These are phyloP conservation scores for Cyanistes caeruleus DNA, from an alignment of 2,113 vertebrate species.

Conservation along the genomic window DNA sequence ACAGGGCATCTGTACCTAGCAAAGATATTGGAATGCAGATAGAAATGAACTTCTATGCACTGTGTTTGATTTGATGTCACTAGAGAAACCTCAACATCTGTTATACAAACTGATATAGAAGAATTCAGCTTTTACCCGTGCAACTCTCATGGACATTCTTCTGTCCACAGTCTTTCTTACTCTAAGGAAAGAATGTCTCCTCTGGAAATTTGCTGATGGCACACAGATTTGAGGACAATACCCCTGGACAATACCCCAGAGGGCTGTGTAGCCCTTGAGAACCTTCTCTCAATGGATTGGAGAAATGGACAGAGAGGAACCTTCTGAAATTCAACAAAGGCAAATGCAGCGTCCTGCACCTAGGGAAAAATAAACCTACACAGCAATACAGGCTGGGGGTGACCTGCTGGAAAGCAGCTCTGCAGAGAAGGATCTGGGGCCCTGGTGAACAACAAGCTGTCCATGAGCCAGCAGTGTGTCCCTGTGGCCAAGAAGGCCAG, in stretches of 20 bases:
- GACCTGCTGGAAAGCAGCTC: background rate
- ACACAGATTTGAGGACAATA: background rate
- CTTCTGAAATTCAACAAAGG: background rate
- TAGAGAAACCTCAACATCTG: background rate
- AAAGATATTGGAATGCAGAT: background rate
- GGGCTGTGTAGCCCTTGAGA: background rate
- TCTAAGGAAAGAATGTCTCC: background rate
- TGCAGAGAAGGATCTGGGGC: background rate
- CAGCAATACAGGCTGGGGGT: rapidly evolving
- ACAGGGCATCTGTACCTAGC: background rate
- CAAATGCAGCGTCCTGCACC: background rate
- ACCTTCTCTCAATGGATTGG: rapidly evolving
- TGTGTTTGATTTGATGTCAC: background rate
- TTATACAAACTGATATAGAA: background rate
- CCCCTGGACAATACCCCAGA: background rate
- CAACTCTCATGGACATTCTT: background rate
- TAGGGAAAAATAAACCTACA: background rate
- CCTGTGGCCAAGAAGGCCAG: background rate
- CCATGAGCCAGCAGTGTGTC: background rate
- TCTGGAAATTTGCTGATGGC: background rate
- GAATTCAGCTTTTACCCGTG: background rate
- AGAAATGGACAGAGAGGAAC: background rate
- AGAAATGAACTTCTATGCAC: background rate
- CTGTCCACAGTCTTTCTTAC: background rate
- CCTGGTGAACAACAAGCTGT: background rate